Percentiles rank a stretch among this genome's conserved stretches.
Evolutionary conservation across 2,888 invertebrate species (phyloP).

Genomic region (Sarcophaga carnaria): DNA sequence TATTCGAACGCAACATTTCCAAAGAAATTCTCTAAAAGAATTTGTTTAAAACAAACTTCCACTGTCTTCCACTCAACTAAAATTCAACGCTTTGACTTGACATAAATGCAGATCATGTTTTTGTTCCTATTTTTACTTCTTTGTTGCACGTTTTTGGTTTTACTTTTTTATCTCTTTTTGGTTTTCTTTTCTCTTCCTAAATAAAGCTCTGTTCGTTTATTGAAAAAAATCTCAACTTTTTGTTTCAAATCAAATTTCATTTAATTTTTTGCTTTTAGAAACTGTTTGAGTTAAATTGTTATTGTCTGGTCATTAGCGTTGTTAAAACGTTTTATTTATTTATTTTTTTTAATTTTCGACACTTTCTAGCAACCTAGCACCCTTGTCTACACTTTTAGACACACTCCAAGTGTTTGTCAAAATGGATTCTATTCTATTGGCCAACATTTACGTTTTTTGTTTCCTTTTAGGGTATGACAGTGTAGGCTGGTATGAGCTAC

Average conservation of each 20-base stretch:
- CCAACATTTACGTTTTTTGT: background rate
- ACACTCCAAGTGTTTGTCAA: slow-evolving; percentile 28
- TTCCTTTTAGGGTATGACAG: background rate
- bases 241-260: no score
- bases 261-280: background rate
- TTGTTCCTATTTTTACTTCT: background rate
- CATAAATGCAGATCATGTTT: slow-evolving; percentile 13
- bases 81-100: background rate
- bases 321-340: slow-evolving; percentile 44
- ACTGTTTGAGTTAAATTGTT: slow-evolving; percentile 50
- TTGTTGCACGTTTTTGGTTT: no score
- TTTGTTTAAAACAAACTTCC: no score
- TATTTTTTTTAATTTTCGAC: background rate
- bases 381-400: background rate
- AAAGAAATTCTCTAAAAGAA: no score
- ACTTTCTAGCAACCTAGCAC: background rate
- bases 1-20: no score
- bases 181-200: no score
- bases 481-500: background rate
- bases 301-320: slow-evolving; percentile 63
- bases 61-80: no score
- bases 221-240: no score
- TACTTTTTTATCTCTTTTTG: no score
- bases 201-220: no score
- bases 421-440: slow-evolving; percentile 59